These are phyloP conservation scores for Acrossocheilus fasciatus DNA, from an alignment of 2,797 vertebrate species.

Conservation along the genomic window DNA sequence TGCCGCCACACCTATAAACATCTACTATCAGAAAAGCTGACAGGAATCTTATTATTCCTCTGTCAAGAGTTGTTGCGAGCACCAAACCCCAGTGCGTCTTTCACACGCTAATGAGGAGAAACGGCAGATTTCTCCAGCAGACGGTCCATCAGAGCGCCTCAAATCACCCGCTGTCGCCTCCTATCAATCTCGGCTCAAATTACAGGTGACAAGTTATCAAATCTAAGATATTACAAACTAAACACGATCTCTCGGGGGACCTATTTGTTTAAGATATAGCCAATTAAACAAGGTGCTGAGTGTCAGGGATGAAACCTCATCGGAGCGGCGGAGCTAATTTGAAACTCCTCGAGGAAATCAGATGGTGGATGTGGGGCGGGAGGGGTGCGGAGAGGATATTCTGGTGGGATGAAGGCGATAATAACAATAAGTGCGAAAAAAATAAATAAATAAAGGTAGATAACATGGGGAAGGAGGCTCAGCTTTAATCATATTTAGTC, in stretches of 20 bases:
- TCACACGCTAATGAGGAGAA: constrained; percentile 53
- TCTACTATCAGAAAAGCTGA: constrained; percentile 55
- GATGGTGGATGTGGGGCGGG: constrained; percentile 23
- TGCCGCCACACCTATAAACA: constrained; percentile 51
- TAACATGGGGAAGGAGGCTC: constrained; percentile 37
- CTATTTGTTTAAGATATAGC: constrained; percentile 66
- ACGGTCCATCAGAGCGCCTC: constrained; percentile 32
- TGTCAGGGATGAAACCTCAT: constrained; percentile 54
- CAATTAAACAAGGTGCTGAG: constrained; percentile 65
- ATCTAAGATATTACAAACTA: constrained; percentile 67
- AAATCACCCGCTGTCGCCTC: constrained; percentile 55
- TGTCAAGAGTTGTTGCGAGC: constrained; percentile 48
- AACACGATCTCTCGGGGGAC: constrained; percentile 62
- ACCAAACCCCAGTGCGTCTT: constrained; percentile 34
- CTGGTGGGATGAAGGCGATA: constrained; percentile 47
- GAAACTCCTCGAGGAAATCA: constrained; percentile 57
- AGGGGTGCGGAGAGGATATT: constrained; percentile 29
- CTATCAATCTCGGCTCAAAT: constrained; percentile 64
- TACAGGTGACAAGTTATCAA: constrained; percentile 69
- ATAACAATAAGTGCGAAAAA: constrained; percentile 50
- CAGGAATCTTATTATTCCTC: constrained; percentile 64
- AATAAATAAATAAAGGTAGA: constrained; percentile 26
- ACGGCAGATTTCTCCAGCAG: constrained; percentile 32
- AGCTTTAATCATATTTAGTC: constrained; percentile 62
- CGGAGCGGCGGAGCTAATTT: constrained; percentile 61